Base-by-base conservation (phyloP, 2,797 vertebrate genomes). In the Myotis pilosus region DNA sequence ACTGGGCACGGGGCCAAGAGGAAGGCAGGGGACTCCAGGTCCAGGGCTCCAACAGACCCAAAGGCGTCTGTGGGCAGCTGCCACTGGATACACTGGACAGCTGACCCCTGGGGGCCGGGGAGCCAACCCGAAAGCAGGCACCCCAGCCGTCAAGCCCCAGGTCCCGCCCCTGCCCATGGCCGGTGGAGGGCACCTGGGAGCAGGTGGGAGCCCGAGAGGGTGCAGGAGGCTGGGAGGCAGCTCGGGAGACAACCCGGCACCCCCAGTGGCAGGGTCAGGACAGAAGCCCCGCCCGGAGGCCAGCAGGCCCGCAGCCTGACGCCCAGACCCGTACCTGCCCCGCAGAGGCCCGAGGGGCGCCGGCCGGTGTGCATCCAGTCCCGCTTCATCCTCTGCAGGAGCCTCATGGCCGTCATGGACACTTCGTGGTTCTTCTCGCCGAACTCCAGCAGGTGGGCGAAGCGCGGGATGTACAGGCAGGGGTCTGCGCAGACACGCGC, bases 341-440 rank as follows among this genome's bases (percentile, higher is more conserved):
- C 99, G 0, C 99, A 99, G 93, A 99, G 99, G 41, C 99, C 99
- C 0, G 99, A 99, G 2, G 99, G 99, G 80, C 99, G 98, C 71
- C 99, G 98, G 62, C 99, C 99, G 0, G 99, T 99, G 98, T 99
- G 99, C 99, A 99, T 99, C 99, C 99, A 99, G 98, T 99, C 99
- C 95, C 99, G 97, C 98, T 99, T 99, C 99, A 99, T 99, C 96
- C 99, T 98, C 98, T 99, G 99, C 87, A 99, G 97, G 75, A 99
- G 98, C 64, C 99, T 96, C 95, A 99, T 96, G 0, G 99, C 99
- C 0, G 99, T 99, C 99, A 99, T 99, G 93, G 99, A 99, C 28
- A 99, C 99, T 17, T 99, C 99, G 0, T 99, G 99, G 97, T 99
- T 99, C 98, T 99, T 99, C 88, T 99, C 99, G 1, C 99, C 99